Percentiles rank a stretch among this genome's conserved stretches.
Conservation (phyloP, 2,113 vertebrate genomes). For the Hippocampus barbouri region DNA sequence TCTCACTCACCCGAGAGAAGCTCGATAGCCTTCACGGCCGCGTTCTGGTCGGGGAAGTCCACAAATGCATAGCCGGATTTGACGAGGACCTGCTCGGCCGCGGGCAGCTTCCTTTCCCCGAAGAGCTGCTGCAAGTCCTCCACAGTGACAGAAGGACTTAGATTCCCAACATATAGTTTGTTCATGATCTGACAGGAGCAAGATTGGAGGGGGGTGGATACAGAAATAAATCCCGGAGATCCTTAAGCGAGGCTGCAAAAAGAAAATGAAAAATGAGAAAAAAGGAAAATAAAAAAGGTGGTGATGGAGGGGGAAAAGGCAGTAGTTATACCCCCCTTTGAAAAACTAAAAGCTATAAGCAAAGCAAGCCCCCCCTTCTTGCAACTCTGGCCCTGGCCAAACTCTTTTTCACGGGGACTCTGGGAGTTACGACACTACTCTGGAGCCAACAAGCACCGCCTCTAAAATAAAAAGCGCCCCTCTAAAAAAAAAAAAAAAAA, state of each 20-base stretch:
- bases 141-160: slow-evolving; percentile 89
- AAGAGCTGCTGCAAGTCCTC: slow-evolving; percentile 91
- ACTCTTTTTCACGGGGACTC: slow-evolving; percentile 76
- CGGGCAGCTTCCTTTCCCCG: slow-evolving; percentile 82
- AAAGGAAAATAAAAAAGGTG: slow-evolving; percentile 38
- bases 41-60: slow-evolving; percentile 91
- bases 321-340: slow-evolving; percentile 62
- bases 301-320: slow-evolving; percentile 30
- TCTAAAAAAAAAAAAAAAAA: slow-evolving; percentile 68
- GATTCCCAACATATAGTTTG: slow-evolving; percentile 94
- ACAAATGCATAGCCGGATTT: slow-evolving; percentile 95
- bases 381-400: slow-evolving; percentile 76
- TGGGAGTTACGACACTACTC: slow-evolving; percentile 74
- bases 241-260: slow-evolving; percentile 44
- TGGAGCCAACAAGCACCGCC: slow-evolving; percentile 76
- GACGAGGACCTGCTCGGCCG: slow-evolving; percentile 84
- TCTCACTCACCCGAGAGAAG: slow-evolving; percentile 83
- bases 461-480: slow-evolving; percentile 75
- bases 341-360: slow-evolving; percentile 57
- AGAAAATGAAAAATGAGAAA: slow-evolving; percentile 38
- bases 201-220: not conserved
- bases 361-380: slow-evolving; percentile 65
- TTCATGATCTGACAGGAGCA: slow-evolving; percentile 81
- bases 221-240: slow-evolving; percentile 14
- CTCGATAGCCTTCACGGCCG: slow-evolving; percentile 92